Conservation (phyloP, 2,113 vertebrate genomes). For the Odontophorus gujanensis region DNA sequence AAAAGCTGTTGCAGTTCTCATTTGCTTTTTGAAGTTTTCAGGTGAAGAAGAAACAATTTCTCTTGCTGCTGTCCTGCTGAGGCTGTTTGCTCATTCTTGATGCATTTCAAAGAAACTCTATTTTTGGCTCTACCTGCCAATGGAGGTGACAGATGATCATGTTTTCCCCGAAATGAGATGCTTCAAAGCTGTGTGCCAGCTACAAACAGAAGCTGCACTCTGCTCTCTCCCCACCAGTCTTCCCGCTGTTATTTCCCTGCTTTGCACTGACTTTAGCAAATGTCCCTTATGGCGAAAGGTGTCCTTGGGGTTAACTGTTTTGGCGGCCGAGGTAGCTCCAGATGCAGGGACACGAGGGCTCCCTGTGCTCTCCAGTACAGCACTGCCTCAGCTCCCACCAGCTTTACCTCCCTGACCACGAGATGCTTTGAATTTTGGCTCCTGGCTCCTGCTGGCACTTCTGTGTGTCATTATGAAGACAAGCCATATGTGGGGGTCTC, state of each 20-base stretch:
- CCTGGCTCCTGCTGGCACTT: neutral
- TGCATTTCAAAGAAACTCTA: neutral
- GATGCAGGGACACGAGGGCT: neutral
- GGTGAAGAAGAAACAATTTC: constrained; percentile 12
- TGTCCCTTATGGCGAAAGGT: neutral
- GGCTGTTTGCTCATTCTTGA: neutral
- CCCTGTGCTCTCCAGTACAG: neutral
- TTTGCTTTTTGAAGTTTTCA: neutral
- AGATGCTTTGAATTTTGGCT: neutral
- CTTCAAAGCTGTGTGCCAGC: neutral
- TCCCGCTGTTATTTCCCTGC: neutral
- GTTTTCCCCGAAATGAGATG: fast-evolving
- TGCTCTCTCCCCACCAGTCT: neutral
- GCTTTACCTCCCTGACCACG: neutral
- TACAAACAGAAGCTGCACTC: fast-evolving
- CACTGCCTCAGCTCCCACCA: neutral
- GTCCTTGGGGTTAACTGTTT: neutral
- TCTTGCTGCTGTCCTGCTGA: neutral
- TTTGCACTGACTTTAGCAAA: neutral
- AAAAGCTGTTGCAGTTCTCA: neutral
- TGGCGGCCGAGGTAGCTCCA: neutral
- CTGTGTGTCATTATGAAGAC: neutral
- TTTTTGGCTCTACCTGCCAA: constrained; percentile 12
- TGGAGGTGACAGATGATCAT: neutral
- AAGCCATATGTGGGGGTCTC: neutral